These are phyloP conservation scores for Rhynchopsitta pachyrhyncha DNA, from an alignment of 2,113 vertebrate species.

Conservation along the genomic window DNA sequence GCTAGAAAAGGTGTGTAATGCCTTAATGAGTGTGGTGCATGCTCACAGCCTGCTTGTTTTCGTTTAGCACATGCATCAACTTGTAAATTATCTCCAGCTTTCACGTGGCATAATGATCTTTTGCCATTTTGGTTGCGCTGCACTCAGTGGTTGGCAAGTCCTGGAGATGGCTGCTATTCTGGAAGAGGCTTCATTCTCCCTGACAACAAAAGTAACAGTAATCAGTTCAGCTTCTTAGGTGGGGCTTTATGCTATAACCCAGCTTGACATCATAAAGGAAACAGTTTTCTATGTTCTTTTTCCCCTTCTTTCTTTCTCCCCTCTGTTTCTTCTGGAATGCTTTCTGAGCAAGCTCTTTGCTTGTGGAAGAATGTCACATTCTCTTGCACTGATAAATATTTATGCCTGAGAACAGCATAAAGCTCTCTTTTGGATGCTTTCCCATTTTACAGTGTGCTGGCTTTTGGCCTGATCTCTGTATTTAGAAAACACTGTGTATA, in stretches of 20 bases:
- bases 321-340: slow-evolving; percentile 35
- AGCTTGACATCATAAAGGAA: slow-evolving; percentile 55
- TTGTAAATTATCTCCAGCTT: slow-evolving; percentile 62
- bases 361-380: slow-evolving; percentile 56
- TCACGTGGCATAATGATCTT: slow-evolving; percentile 3
- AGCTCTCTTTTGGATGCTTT: slow-evolving; percentile 62
- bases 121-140: slow-evolving; percentile 59
- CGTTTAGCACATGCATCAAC: slow-evolving; percentile 43
- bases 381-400: slow-evolving; percentile 70
- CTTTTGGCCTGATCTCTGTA: slow-evolving; percentile 67
- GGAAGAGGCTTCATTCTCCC: slow-evolving; percentile 36
- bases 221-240: slow-evolving; percentile 68
- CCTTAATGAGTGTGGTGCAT: slow-evolving; percentile 78
- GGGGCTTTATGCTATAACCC: slow-evolving; percentile 34
- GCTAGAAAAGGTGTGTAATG: slow-evolving; percentile 46
- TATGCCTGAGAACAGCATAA: slow-evolving; percentile 63
- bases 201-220: slow-evolving; percentile 48
- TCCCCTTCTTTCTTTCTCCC: background rate
- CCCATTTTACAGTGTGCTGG: slow-evolving; percentile 64
- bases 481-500: slow-evolving; percentile 65
- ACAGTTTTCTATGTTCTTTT: background rate
- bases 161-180: slow-evolving; percentile 7
- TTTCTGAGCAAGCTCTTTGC: slow-evolving; percentile 63
- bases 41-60: slow-evolving; percentile 40
- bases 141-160: slow-evolving; percentile 6